Evolutionary conservation across 1,140 invertebrate genomes (phyloP), one percentile per base, ranked within the genome.

Genomic region (Aphelenchoides besseyi): DNA sequence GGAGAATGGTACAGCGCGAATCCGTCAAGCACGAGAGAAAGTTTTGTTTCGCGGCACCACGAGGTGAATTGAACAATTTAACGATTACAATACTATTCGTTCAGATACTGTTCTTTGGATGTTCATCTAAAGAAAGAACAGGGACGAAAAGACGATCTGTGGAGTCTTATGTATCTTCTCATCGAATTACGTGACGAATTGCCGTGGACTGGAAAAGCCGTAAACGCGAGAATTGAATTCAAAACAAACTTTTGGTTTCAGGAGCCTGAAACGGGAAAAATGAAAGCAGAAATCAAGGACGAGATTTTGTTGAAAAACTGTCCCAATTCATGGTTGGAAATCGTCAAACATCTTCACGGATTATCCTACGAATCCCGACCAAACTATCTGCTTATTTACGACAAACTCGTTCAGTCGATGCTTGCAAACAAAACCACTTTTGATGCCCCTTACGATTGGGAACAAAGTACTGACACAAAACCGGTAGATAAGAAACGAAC

Each of bases 111-210:
- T 62, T 72, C 69, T 2, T 41, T 71, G 36, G 66, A 74, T n/a
- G 73, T 73, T 3, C 78, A 79, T 62, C 36, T 59, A 1, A 59
- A 74, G 18, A 63, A 37, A 16, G 78, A 79, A 55, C 78, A 79
- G 53, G 77, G 77, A 1, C 71, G 78, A 3, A 61, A 62, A 30
- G 78, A 79, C 54, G 78, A 79, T 57, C 30, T 79, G 0, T 79
- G 72, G 69, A 63, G 30, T 66, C 16, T 66, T 12, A 12, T 66
- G 9, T 48, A 71, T 52, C 23, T 70, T 23, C 35, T 70, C 30
- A 33, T 41, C 53, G 54, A 70, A 30, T 18, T 70, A 26, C 16
- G 23, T 48, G 26, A 12, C 18, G 26, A 48, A 23, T 54, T 70
- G 18, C 69, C 69, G 9, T 70, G 69, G 69, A 55, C 30, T 18